Percentiles rank a stretch among this genome's conserved stretches.
These are phyloP conservation scores for Trissolcus basalis DNA, from an alignment of 1,140 invertebrate species.

Conservation along the genomic window DNA sequence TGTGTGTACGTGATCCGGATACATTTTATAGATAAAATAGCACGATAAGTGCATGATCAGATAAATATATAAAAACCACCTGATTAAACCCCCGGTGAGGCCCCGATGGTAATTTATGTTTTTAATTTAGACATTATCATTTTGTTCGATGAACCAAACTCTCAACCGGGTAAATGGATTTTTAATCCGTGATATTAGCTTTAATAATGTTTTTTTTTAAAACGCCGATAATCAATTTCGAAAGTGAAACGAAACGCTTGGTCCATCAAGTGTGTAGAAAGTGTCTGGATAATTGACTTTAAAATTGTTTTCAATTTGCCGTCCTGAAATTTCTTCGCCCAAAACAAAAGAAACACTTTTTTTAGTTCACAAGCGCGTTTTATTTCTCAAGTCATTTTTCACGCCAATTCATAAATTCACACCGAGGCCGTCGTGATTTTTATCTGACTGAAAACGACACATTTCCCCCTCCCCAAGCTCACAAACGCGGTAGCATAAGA, in stretches of 20 bases:
- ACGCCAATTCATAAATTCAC: too few relatives aligned
- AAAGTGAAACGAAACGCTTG: neutral
- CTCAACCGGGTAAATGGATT: constrained; percentile 16
- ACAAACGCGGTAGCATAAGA: neutral
- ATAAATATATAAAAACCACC: constrained; percentile 28
- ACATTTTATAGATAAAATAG: constrained; percentile 38
- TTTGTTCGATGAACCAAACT: constrained; percentile 5
- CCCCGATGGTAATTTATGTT: constrained; percentile 34
- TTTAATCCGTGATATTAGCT: constrained; percentile 17
- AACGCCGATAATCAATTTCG: constrained; percentile 6
- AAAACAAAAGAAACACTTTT: neutral
- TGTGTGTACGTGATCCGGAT: constrained; percentile 40
- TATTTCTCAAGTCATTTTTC: neutral
- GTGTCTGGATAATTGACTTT: neutral
- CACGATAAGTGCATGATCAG: constrained; percentile 36
- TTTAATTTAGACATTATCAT: constrained; percentile 50
- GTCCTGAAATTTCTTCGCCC: neutral
- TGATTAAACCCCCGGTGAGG: constrained; percentile 28
- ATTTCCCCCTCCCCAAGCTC: neutral
- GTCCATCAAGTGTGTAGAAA: too few relatives aligned
- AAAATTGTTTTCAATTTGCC: neutral
- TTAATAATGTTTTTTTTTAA: neutral
- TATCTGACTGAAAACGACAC: too few relatives aligned
- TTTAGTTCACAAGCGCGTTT: neutral
- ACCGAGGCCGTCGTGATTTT: too few relatives aligned